These are phyloP conservation scores for Poliocrania exsul DNA, from an alignment of 2,797 vertebrate species.

Conservation along the genomic window DNA sequence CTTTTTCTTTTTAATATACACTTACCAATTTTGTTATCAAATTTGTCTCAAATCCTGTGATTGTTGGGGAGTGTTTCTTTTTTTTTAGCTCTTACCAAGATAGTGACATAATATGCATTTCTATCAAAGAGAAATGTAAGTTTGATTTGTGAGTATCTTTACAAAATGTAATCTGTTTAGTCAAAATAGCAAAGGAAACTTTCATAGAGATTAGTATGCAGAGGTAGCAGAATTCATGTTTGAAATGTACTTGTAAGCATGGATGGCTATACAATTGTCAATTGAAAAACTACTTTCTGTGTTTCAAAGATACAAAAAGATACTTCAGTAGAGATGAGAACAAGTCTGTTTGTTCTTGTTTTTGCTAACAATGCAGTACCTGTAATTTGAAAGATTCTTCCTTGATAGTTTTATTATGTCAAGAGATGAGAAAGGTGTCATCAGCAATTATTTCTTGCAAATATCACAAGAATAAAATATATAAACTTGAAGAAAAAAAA, in stretches of 20 bases:
- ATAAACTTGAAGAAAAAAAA: neutral
- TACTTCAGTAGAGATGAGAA: neutral
- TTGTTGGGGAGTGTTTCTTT: neutral
- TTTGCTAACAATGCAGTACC: neutral
- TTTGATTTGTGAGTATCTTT: neutral
- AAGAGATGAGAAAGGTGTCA: conserved; percentile 2
- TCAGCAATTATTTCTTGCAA: conserved; percentile 47
- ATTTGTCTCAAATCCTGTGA: neutral
- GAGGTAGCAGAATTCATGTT: neutral
- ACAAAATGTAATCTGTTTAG: neutral
- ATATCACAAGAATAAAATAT: conserved; percentile 17
- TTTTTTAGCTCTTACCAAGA: neutral
- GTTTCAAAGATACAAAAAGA: neutral
- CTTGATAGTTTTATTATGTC: neutral
- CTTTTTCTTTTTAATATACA: neutral
- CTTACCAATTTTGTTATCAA: conserved; percentile 10
- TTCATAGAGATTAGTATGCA: conserved; percentile 19
- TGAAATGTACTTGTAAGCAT: neutral
- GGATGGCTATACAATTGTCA: neutral
- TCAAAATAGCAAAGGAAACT: neutral
- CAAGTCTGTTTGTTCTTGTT: neutral
- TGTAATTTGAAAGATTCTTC: neutral
- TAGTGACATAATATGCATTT: conserved; percentile 31
- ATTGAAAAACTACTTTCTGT: neutral
- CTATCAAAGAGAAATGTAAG: neutral